Evolutionary conservation across 53 echinoderm and acorn worm species (phyloP).

Genomic region (Astropecten irregularis): DNA sequence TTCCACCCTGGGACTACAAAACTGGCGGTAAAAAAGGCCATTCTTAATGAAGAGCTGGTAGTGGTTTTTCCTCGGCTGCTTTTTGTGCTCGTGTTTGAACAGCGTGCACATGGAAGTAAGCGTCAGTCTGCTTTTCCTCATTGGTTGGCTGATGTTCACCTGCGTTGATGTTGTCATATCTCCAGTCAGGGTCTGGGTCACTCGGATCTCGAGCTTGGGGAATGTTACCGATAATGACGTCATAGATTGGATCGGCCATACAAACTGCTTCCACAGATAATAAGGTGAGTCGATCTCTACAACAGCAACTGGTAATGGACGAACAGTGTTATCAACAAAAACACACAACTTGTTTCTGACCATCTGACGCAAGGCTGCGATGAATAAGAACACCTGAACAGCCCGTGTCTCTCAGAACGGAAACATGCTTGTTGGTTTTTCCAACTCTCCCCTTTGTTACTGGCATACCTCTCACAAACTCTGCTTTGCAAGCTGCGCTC

Average conservation of each 20-base stretch:
- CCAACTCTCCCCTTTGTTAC: slow-evolving; percentile 7
- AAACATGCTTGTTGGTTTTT: background rate
- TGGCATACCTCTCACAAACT: background rate
- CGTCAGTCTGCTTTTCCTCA: background rate
- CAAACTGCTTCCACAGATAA: slow-evolving; percentile 12
- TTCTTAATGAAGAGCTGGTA: slow-evolving; percentile 25
- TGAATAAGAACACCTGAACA: slow-evolving; percentile 30
- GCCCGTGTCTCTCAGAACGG: slow-evolving; percentile 36
- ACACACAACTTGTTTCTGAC: slow-evolving; percentile 4
- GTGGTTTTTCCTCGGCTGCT: slow-evolving; percentile 12
- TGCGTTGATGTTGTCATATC: background rate
- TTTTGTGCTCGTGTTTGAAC: slow-evolving; percentile 12
- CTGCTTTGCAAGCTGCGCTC: too few species aligned
- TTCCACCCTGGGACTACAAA: too few species aligned
- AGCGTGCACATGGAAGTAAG: background rate
- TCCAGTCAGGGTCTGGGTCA: slow-evolving; percentile 16
- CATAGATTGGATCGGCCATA: slow-evolving; percentile 45
- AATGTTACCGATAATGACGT: slow-evolving; percentile 12
- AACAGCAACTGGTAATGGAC: slow-evolving; percentile 9
- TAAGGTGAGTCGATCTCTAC: slow-evolving; percentile 29
- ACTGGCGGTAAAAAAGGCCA: slow-evolving; percentile 33
- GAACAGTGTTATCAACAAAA: slow-evolving; percentile 33
- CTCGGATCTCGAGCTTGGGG: slow-evolving; percentile 2
- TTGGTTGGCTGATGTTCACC: too few species aligned
- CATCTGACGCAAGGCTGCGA: background rate